Percentiles rank a stretch among this genome's conserved stretches.
Evolutionary conservation across 1,140 invertebrate genomes (phyloP).

Genomic region (Drosophila kanapiae): DNA sequence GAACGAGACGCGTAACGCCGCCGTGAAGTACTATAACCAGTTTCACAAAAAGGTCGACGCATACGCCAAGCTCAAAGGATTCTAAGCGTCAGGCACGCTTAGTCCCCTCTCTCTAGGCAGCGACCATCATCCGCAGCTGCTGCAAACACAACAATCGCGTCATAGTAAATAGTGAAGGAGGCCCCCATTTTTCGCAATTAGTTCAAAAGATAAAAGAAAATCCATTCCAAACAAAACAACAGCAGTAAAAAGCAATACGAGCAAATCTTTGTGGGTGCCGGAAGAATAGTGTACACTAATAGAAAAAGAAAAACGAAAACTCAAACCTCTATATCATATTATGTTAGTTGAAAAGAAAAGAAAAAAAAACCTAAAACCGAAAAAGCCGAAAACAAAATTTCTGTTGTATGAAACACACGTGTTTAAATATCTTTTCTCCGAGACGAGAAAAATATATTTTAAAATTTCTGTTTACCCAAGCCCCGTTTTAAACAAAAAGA

Average conservation of each 20-base stretch:
- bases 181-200: conserved; percentile 54
- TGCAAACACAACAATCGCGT: conserved; percentile 41
- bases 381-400: conserved; percentile 33
- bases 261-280: conserved; percentile 36
- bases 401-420: conserved; percentile 42
- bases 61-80: conserved; percentile 89
- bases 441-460: conserved; percentile 34
- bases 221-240: conserved; percentile 12
- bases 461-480: conserved; percentile 33
- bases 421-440: conserved; percentile 34
- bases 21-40: conserved; percentile 88
- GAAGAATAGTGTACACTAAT: conserved; percentile 40
- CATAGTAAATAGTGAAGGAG: conserved; percentile 63
- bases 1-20: conserved; percentile 86
- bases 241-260: conserved; percentile 48
- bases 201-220: conserved; percentile 46
- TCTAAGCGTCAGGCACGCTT: conserved; percentile 79
- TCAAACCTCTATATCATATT: conserved; percentile 59
- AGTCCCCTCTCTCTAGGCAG: conserved; percentile 26
- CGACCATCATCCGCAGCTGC: conserved; percentile 45
- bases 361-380: neutral
- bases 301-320: conserved; percentile 51
- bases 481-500: conserved; percentile 28
- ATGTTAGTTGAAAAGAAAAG: conserved; percentile 55
- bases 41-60: conserved; percentile 90